Conservation (phyloP, 1,140 invertebrate genomes). For the Liolophura sinensis region DNA sequence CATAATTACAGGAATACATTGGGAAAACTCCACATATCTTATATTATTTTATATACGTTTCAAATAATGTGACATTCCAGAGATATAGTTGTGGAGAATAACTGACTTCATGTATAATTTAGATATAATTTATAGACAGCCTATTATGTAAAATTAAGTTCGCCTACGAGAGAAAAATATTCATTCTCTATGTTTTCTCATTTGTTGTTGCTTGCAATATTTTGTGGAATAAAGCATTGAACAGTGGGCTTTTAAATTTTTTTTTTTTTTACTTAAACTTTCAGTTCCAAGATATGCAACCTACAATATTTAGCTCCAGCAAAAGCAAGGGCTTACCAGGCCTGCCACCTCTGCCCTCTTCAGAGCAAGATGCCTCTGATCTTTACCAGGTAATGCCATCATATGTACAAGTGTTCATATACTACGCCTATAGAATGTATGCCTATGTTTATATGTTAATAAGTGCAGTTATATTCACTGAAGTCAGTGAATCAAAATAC, state of each 20-base stretch:
- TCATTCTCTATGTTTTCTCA: neutral
- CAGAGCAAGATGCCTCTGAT: constrained; percentile 47
- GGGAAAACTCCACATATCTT: no score
- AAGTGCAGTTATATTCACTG: no score
- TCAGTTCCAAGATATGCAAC: constrained; percentile 42
- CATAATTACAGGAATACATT: no score
- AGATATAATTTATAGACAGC: no score
- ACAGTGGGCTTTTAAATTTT: neutral
- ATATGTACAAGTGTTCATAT: neutral
- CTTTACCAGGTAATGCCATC: constrained; percentile 49
- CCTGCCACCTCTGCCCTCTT: constrained; percentile 49
- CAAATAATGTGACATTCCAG: no score
- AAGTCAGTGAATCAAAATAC: no score
- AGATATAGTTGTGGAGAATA: no score
- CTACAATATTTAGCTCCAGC: constrained; percentile 49
- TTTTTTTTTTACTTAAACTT: no score
- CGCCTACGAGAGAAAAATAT: neutral
- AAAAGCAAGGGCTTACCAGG: constrained; percentile 51
- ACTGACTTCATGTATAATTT: neutral
- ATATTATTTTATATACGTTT: no score
- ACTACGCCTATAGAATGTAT: neutral
- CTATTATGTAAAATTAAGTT: neutral
- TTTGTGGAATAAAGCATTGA: neutral
- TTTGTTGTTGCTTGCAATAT: neutral
- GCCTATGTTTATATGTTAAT: no score